Evolutionary conservation across 1,140 invertebrate genomes (phyloP).

Genomic region (Trichogramma pretiosum): DNA sequence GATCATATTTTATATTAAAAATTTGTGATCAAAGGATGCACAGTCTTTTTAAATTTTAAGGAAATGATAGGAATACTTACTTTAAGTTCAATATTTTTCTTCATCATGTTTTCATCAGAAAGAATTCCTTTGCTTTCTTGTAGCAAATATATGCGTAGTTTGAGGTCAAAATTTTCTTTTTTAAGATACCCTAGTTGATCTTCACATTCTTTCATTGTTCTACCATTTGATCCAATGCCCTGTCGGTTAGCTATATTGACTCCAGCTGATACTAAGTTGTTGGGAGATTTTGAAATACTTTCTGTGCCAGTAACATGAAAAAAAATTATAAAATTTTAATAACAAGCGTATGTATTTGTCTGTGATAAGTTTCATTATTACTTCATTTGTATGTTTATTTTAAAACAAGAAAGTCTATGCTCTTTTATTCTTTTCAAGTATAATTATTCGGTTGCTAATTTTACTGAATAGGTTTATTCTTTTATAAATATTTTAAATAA

Average conservation of each 20-base stretch:
- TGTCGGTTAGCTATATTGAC: constrained; percentile 24
- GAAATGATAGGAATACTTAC: constrained; percentile 40
- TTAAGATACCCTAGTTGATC: constrained; percentile 71
- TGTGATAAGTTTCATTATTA: too few relatives aligned
- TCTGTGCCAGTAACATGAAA: too few relatives aligned
- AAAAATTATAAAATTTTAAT: too few relatives aligned
- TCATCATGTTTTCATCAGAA: constrained; percentile 54
- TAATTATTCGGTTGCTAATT: too few relatives aligned
- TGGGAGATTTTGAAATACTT: too few relatives aligned
- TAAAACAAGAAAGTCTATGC: too few relatives aligned
- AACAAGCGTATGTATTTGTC: too few relatives aligned
- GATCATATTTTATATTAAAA: neutral
- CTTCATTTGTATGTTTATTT: too few relatives aligned
- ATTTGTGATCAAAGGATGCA: neutral
- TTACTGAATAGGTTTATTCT: too few relatives aligned
- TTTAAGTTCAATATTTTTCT: constrained; percentile 70
- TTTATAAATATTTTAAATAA: too few relatives aligned
- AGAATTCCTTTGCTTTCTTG: constrained; percentile 71
- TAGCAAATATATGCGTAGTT: constrained; percentile 81
- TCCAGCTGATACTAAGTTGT: too few relatives aligned
- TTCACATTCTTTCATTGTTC: constrained; percentile 83
- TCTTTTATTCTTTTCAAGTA: too few relatives aligned
- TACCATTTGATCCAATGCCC: constrained; percentile 41
- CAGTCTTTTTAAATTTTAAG: neutral
- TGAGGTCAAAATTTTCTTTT: constrained; percentile 89